Evolutionary conservation across 2,797 vertebrate species (phyloP), one percentile per base, ranked within the genome.

Genomic region (Xiphorhynchus erythropygius): DNA sequence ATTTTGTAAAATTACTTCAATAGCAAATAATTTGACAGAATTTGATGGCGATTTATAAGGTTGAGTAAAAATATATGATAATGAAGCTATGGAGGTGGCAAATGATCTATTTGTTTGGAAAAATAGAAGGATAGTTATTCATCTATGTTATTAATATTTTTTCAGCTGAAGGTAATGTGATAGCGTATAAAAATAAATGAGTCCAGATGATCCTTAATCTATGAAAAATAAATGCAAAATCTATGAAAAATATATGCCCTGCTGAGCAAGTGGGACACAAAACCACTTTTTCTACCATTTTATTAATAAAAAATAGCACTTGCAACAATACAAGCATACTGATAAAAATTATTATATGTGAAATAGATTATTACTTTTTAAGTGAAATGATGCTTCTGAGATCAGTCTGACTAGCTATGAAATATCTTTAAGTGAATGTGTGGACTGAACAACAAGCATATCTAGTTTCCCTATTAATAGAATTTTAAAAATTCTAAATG

Each of bases 391-490:
- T 44, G 6, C 2, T 67, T 68, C 33, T 63, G 10, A 79, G 32
- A 65, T 5, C 14, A 56, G 6, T 67, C 44, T 68, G 15, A 39
- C 23, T 46, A 67, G 4, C 24, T 50, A 42, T 52, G 57, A 84
- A 86, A 24, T 73, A 35, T 42, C 25, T 74, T 46, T 22, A 56
- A 49, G 23, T 32, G 12, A 63, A 25, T 68, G 9, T 41, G 7
- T 19, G 10, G 4, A 27, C 28, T 42, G 7, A 7, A 42, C 3
- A 46, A 1, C 5, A 64, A 12, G 0, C 5, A 57, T 15, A 62
- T 63, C 4, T 25, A 22, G 11, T 71, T 84, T 60, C 4, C 5
- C 21, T 52, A 19, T 74, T 2, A 52, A 41, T 8, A 62, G 4
- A 57, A 44, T 80, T 73, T 44, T 0, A 0, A 11, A 80, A 90